phyloP scores from a whole-genome alignment of 2,888 invertebrate genomes.

The Torymus texanus region DNA sequence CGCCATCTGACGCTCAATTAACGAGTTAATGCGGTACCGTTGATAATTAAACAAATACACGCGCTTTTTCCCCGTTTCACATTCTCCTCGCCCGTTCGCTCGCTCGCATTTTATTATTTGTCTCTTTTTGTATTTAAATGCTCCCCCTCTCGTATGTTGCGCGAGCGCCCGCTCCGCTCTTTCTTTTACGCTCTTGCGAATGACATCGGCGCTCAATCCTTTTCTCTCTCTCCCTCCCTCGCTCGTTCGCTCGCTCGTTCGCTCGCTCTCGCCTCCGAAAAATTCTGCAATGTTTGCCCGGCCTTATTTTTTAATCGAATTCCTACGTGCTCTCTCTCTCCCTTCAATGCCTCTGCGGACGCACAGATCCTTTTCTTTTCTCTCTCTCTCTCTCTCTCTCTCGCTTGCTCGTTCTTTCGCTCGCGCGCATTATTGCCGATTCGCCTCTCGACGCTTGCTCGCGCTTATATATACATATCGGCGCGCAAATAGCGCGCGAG shows the following conservation, averaged over 20 bases:
- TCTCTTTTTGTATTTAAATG: slow-evolving; percentile 32
- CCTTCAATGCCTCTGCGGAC: slow-evolving; percentile 16
- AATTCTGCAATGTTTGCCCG: slow-evolving; percentile 33
- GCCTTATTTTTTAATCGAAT: slow-evolving; percentile 58
- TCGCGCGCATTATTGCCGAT: slow-evolving; percentile 51
- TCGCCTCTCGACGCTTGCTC: slow-evolving; percentile 39
- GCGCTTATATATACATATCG: slow-evolving; percentile 35
- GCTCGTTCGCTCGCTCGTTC: too few relatives aligned
- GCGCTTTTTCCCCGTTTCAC: slow-evolving; percentile 47
- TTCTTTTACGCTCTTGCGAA: slow-evolving; percentile 38
- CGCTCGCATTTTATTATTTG: slow-evolving; percentile 56
- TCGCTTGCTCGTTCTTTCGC: slow-evolving; percentile 10
- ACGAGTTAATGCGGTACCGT: slow-evolving; percentile 74
- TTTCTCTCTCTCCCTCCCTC: slow-evolving; percentile 36
- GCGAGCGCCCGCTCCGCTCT: slow-evolving; percentile 30
- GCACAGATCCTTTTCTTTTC: slow-evolving; percentile 31
- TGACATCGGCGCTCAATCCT: slow-evolving; percentile 53
- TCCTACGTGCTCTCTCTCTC: slow-evolving; percentile 34
- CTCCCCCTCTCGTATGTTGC: slow-evolving; percentile 18
- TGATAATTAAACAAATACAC: slow-evolving; percentile 73
- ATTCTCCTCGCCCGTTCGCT: slow-evolving; percentile 48
- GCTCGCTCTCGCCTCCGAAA: slow-evolving; percentile 33
- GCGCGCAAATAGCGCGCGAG: slow-evolving; percentile 62
- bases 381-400: slow-evolving; percentile 18
- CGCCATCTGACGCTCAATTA: slow-evolving; percentile 75